Evolutionary conservation across 2,797 vertebrate genomes (phyloP), one percentile per base, ranked within the genome.

Genomic region (Sebastes nivosus): DNA sequence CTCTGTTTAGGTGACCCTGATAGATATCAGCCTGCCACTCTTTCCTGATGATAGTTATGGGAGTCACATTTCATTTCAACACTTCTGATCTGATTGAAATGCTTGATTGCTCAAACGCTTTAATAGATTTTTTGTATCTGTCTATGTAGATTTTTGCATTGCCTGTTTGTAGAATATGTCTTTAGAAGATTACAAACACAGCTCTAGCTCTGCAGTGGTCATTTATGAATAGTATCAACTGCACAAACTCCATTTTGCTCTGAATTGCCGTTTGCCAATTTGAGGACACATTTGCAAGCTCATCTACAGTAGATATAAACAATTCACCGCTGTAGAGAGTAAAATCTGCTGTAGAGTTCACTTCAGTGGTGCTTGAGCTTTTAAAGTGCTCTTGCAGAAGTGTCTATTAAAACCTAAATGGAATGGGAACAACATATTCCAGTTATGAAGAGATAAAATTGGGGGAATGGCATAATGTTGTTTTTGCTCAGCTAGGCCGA

Each of bases 371-470:
- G 84, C 94, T 95, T 83, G 72, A 93, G 88, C 78, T 80, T 89
- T 82, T 88, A 80, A 92, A 95, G 93, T 87, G 94, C 93, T 84
- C 89, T 94, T 72, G 79, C 85, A 82, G 90, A 89, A 87, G 83
- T 79, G 73, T 92, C 88, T 85, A 93, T 95, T 95, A 94, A 94
- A 95, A 93, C 82, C 87, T 87, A 90, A 93, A 95, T 85, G 80
- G 92, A 93, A 93, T 86, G 83, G 89, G 86, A 91, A 87, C 90
- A 92, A 89, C 88, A 93, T 89, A 90, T 91, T 93, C 81, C 87
- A 80, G 91, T 92, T 91, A 91, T 88, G 82, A 92, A 92, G 87
- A 90, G 91, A 91, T 85, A 46, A 86, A 93, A 90, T 81, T 81
- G 88, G 89, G 93, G 88, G 86, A 88, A 91, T 85, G 86, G 89